A percentile compares a stretch with the other conserved stretches of the same genome.
These are phyloP conservation scores for Orchestes rusci DNA, from an alignment of 2,888 invertebrate species.

Conservation along the genomic window DNA sequence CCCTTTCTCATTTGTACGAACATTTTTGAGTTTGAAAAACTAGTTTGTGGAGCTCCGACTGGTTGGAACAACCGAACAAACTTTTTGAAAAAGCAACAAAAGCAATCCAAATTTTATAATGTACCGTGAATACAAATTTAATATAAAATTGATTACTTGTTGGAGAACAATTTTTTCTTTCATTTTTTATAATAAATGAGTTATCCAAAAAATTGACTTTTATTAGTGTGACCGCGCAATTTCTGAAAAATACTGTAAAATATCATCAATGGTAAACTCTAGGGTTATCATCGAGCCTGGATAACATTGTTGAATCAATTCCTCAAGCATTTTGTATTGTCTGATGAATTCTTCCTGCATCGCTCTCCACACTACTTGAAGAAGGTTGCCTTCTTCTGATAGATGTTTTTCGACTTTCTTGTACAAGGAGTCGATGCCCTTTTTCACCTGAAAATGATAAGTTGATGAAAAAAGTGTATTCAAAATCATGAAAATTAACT, in stretches of 20 bases:
- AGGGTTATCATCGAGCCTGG: conserved; percentile 89
- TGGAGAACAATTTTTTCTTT: too few species aligned
- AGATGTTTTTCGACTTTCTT: conserved; percentile 96
- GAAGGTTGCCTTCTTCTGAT: conserved; percentile 86
- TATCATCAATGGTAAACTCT: conserved; percentile 93
- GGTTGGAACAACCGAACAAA: too few species aligned
- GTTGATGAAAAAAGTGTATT: background rate
- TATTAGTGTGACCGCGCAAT: conserved; percentile 82
- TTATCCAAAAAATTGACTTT: too few species aligned
- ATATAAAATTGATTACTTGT: too few species aligned
- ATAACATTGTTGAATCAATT: conserved; percentile 90
- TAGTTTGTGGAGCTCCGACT: too few species aligned
- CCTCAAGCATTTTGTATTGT: conserved; percentile 90
- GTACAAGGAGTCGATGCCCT: conserved; percentile 85
- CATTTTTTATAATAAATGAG: too few species aligned
- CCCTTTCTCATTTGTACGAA: too few species aligned
- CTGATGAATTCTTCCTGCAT: conserved; percentile 99
- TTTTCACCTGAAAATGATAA: conserved; percentile 65
- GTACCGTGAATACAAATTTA: too few species aligned
- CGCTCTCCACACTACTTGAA: conserved; percentile 97
- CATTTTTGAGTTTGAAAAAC: too few species aligned
- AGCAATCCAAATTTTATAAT: too few species aligned
- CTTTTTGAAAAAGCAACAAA: too few species aligned
- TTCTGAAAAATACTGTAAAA: conserved; percentile 94
- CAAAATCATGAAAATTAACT: too few species aligned